phyloP scores from a whole-genome alignment of 37 sponge, comb jelly and placozoan genomes.

The Crambe crambe region DNA sequence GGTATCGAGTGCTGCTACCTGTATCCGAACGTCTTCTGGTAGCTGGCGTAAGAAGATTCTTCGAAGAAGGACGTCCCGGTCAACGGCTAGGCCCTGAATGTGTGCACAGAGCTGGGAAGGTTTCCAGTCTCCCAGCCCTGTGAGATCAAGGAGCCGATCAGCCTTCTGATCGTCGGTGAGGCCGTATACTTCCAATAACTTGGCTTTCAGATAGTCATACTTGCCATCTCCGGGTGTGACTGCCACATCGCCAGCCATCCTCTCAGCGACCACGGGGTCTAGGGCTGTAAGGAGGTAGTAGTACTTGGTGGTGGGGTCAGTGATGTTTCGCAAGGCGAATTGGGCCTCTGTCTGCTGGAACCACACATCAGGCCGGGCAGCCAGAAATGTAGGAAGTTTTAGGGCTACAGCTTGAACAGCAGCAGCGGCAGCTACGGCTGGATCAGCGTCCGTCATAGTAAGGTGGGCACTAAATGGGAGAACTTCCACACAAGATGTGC shows the following conservation, averaged over 20 bases:
- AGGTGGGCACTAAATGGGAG: no score
- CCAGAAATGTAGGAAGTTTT: slow-evolving; percentile 1
- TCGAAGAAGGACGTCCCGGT: neutral
- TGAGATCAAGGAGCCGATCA: neutral
- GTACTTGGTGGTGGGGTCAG: neutral
- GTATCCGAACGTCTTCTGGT: neutral
- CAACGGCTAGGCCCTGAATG: neutral
- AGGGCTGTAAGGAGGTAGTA: neutral
- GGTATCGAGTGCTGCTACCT: neutral
- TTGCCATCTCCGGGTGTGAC: neutral
- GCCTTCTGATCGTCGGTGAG: neutral
- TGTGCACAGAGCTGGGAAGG: slow-evolving; percentile 10
- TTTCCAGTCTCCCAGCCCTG: neutral
- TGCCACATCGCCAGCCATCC: neutral
- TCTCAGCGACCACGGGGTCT: neutral
- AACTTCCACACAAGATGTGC: no score
- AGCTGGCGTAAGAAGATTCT: neutral
- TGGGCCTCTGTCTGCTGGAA: slow-evolving; percentile 6
- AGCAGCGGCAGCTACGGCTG: neutral
- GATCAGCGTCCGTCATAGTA: no score
- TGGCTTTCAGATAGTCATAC: neutral
- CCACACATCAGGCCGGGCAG: neutral
- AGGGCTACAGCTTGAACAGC: neutral
- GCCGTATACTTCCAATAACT: neutral
- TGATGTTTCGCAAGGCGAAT: slow-evolving; percentile 4